Percentiles rank a stretch among this genome's conserved stretches.
Conservation (phyloP, 2,113 vertebrate genomes). For the Archocentrus centrarchus region DNA sequence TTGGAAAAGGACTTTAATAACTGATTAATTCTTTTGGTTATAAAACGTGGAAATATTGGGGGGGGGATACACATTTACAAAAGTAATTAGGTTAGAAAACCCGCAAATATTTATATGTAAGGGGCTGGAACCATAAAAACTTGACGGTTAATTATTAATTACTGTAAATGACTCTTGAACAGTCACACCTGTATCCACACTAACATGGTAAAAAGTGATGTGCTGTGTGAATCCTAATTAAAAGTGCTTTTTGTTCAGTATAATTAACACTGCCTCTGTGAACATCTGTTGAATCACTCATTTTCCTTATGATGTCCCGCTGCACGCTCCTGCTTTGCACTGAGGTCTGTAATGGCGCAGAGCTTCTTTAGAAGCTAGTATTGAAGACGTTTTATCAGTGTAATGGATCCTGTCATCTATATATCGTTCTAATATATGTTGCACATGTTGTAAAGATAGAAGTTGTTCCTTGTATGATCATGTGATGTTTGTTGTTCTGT, state of each 20-base stretch:
- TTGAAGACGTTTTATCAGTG: background rate
- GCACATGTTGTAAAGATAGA: constrained; percentile 41
- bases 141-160: background rate
- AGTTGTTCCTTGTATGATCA: background rate
- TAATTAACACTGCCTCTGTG: background rate
- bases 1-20: background rate
- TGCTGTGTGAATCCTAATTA: background rate
- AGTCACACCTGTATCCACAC: background rate
- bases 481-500: background rate
- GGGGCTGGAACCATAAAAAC: background rate
- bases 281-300: background rate
- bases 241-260: constrained; percentile 18
- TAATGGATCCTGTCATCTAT: constrained; percentile 1
- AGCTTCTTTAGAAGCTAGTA: background rate
- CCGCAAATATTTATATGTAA: background rate
- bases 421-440: constrained; percentile 10
- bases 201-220: background rate
- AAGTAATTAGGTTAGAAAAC: background rate
- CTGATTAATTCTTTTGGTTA: background rate
- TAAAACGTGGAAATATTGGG: background rate
- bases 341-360: background rate
- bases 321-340: background rate
- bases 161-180: background rate
- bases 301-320: background rate
- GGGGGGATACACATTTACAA: background rate